Base-by-base conservation (phyloP, 2,113 vertebrate species). In the Saimiri boliviensis region DNA sequence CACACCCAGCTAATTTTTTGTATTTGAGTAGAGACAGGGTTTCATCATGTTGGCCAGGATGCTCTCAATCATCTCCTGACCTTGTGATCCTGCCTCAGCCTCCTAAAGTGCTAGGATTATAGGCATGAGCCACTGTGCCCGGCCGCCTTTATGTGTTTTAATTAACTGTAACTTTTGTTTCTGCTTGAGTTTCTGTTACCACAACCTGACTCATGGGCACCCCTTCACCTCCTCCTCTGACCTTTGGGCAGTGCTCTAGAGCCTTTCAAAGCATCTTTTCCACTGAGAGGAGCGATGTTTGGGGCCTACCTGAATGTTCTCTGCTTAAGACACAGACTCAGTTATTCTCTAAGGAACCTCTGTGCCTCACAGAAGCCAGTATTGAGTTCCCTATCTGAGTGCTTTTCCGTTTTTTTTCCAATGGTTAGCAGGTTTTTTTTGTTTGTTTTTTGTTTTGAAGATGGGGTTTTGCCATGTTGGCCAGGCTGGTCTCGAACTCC, bases 171-270 rank as follows among this genome's bases (percentile, higher is more conserved):
- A 56, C 8, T 71, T 35, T 49, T 56, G 20, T 42, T 30, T 56
- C 14, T 0, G 20, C 49, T 10, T n/a, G 20, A 47, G 47, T 32
- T 17, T 10, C 66, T 27, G 0, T 10, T 25, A 23, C 35, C 52
- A 19, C 25, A 3, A 14, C 54, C 52, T 6, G 8, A 76, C 45
- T 37, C 19, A 0, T 19, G 66, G 0, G 30, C 2, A 3, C n/a
- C 58, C 58, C 8, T 11, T 32, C n/a, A n/a, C 2, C 37, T 17
- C 17, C 40, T 52, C 54, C 27, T 35, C 71, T 49, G 70, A 42
- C 19, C 52, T 45, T 30, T 45, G 11, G 27, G 35, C 14, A 25
- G 42, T 47, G 68, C 23, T 68, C n/a, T 40, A 21, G 17, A 54
- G 37, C 16, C 58, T 49, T 60, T 56, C 23, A 32, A 42, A 45